Evolutionary conservation across 2,888 invertebrate genomes (phyloP), one percentile per base, ranked within the genome.

Genomic region (Limnephilus lunatus): DNA sequence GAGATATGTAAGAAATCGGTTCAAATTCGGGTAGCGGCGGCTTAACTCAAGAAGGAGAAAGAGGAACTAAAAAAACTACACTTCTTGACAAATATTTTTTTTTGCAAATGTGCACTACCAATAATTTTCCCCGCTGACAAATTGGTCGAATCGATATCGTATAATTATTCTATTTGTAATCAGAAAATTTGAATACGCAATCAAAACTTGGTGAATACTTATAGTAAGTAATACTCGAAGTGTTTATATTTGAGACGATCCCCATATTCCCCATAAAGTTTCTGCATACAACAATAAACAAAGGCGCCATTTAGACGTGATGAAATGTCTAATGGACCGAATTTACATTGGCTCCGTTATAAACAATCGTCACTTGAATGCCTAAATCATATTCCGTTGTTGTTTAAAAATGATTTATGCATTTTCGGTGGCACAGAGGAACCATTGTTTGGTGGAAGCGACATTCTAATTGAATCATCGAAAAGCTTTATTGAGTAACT

Each of bases 271-370:
- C n/a, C 68, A 83, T 35, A 32, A 35, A 83, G 32, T 83, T 53
- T 48, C 53, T 87, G 87, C 87, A 87, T 87, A 31, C 88, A 39
- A 86, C 86, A 89, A 80, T 80, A 80, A n/a, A 90, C 90, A 90
- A 90, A 90, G 88, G 31, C 82, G n/a, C 48, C 48, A 90, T 90
- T 82, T n/a, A 90, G 85, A 85, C 90, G 90, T 90, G 90, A 48
- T 68, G 68, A 90, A 90, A 90, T 53, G 53, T 31, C 25, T 89
- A 81, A 81, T 39, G 44, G 44, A 31, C 30, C 35, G 30, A 90
- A 85, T 90, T 85, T 32, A 85, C 90, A 90, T 90, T 53, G 32
- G 53, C 30, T 68, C 90, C 90, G 90, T 90, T 90, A 85, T 85
- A 85, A 90, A 89, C 80, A 81, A 89, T 80, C 68, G 80, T 31